Base-by-base conservation (phyloP, 2,797 vertebrate genomes). In the Orientallactaga sibirica region DNA sequence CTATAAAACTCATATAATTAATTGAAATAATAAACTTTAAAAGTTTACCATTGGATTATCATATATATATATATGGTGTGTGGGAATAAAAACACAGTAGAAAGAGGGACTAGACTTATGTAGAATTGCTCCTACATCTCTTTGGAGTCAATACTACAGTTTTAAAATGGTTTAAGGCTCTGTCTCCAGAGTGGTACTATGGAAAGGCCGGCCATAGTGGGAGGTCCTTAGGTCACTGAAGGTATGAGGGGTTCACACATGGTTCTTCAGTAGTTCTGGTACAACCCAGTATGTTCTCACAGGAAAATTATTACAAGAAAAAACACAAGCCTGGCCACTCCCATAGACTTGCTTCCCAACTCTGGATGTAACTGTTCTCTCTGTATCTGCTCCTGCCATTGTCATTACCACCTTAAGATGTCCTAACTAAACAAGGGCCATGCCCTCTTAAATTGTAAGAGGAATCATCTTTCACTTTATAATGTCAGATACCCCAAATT, bases 1-100 rank as follows among this genome's bases (percentile, higher is more conserved):
- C 61, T 25, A 27, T 64, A 86, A 81, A 93, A 82, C 9, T 71
- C 25, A 62, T 80, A 87, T 29, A 94, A 90, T 77, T 80, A 89
- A 75, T 70, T 82, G 70, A 93, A 90, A 75, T 18, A 66, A 61
- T 61, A 68, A 74, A 66, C 75, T 88, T 37, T 78, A 88, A 82
- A n/a, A 87, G 70, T 37, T 12, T 33, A 58, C 22, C 78, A 3
- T 85, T 87, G 75, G 3, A 5, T 78, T 48, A 48, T 48, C 2
- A 48, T 48, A 48, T 48, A 5, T 48, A 48, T 48, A 48, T 48
- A 48, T 48, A 37, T 67, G 0, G 9, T 48, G 10, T 66, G 1
- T 77, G 81, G 68, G 27, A 81, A 61, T 62, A 81, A 66, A 25
- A 92, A 41, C 75, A 78, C 4, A 64, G 18, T 70, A 18, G 61